A percentile compares a stretch with the other conserved stretches of the same genome.
phyloP scores from a whole-genome alignment of 2,888 invertebrate species.

The Lobophora halterata region DNA sequence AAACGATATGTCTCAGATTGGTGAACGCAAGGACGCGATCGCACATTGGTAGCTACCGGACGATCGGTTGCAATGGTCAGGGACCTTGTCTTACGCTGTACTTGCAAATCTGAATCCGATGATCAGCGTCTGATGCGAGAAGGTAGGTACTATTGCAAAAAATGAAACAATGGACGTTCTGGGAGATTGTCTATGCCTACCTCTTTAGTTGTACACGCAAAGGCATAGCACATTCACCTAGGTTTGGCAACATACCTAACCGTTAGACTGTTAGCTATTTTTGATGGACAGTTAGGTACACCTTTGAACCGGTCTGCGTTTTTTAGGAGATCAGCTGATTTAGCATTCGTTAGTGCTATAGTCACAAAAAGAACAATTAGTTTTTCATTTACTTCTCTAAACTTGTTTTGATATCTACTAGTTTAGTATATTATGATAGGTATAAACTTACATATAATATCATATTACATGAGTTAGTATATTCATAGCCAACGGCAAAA shows the following conservation, averaged over 20 bases:
- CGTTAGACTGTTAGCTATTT: slow-evolving; percentile 33
- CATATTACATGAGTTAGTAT: no score
- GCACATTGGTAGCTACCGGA: slow-evolving; percentile 40
- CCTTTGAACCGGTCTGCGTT: slow-evolving; percentile 35
- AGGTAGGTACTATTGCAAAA: slow-evolving; percentile 35
- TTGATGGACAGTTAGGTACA: slow-evolving; percentile 34
- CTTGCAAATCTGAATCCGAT: slow-evolving; percentile 35
- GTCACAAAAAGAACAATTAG: slow-evolving; percentile 16
- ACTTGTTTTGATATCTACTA: no score
- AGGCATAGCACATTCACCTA: slow-evolving; percentile 29
- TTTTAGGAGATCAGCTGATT: slow-evolving; percentile 45
- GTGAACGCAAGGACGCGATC: slow-evolving; percentile 72
- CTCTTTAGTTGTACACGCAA: no score
- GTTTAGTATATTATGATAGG: no score
- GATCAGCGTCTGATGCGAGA: slow-evolving; percentile 25
- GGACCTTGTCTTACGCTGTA: slow-evolving; percentile 32
- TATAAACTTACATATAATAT: no score
- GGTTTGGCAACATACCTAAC: slow-evolving; percentile 26
- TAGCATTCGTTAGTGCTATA: slow-evolving; percentile 23
- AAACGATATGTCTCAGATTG: slow-evolving; percentile 44
- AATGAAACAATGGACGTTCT: slow-evolving; percentile 33
- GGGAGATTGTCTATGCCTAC: slow-evolving; percentile 26
- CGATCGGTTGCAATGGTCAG: slow-evolving; percentile 35
- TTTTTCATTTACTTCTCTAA: slow-evolving; percentile 6
- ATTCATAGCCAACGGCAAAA: no score